Evolutionary conservation across 2,888 invertebrate genomes (phyloP).

Genomic region (Drosophila mayaguana): DNA sequence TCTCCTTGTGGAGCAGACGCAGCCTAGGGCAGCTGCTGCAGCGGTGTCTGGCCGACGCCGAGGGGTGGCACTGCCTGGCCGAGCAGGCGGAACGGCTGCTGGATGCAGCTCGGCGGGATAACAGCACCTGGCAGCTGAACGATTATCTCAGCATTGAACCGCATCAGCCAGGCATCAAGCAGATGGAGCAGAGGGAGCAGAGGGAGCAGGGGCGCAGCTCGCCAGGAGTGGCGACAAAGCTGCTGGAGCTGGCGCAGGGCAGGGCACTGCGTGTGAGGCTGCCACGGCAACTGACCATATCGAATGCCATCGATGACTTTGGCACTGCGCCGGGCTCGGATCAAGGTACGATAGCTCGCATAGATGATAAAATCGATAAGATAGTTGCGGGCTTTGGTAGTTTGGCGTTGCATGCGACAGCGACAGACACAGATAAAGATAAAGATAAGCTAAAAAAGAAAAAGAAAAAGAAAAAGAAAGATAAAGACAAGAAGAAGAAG

Average conservation of each 20-base stretch:
- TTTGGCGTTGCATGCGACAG: constrained; percentile 46
- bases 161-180: not conserved
- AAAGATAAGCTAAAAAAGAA: constrained; percentile 36
- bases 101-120: constrained; percentile 84
- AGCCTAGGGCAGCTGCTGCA: constrained; percentile 70
- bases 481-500: constrained; percentile 35
- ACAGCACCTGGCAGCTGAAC: constrained; percentile 82
- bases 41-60: constrained; percentile 71
- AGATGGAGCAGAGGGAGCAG: not conserved
- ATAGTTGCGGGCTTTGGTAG: constrained; percentile 62
- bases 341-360: constrained; percentile 81
- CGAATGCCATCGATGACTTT: constrained; percentile 72
- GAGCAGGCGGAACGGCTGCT: constrained; percentile 83
- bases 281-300: constrained; percentile 63
- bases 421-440: constrained; percentile 41
- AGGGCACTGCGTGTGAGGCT: constrained; percentile 75
- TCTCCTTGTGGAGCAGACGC: constrained; percentile 49
- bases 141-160: constrained; percentile 78
- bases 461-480: constrained; percentile 17
- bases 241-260: constrained; percentile 70
- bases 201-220: constrained; percentile 27
- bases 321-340: constrained; percentile 53
- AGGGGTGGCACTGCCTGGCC: constrained; percentile 84
- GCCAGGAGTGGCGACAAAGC: constrained; percentile 57
- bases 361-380: constrained; percentile 81